Conservation (phyloP, 2,113 vertebrate species). For the Ardeotis arabs region DNA sequence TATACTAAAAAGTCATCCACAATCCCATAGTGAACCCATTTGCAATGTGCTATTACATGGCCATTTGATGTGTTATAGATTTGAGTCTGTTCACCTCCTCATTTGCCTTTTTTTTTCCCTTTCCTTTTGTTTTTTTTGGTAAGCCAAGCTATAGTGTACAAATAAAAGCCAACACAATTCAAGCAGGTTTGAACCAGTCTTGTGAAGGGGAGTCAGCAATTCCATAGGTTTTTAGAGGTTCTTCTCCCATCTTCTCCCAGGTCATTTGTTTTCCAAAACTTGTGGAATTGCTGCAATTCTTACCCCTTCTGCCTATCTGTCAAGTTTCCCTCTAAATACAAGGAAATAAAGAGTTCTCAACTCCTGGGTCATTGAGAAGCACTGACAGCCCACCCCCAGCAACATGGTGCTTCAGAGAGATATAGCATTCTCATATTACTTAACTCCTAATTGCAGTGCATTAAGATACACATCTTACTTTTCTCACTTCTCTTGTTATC, state of each 20-base stretch:
- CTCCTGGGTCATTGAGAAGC: neutral
- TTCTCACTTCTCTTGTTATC: neutral
- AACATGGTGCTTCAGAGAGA: neutral
- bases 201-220: neutral
- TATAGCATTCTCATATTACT: neutral
- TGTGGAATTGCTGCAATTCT: neutral
- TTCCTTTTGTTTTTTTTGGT: neutral
- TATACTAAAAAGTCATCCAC: conserved; percentile 30
- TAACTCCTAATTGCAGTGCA: neutral
- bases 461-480: neutral
- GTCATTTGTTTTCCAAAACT: neutral
- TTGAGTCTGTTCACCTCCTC: neutral
- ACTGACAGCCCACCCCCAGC: neutral
- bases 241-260: neutral
- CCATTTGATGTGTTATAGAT: neutral
- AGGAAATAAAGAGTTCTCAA: neutral
- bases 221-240: neutral
- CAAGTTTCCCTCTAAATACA: neutral
- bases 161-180: neutral
- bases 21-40: conserved; percentile 5
- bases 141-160: neutral
- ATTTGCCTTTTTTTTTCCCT: no score
- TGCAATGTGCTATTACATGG: neutral
- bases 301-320: neutral
- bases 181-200: neutral